A percentile compares a stretch with the other conserved stretches of the same genome.
phyloP scores from a whole-genome alignment of 2,797 vertebrate species.

The Melanotaenia boesemani region DNA sequence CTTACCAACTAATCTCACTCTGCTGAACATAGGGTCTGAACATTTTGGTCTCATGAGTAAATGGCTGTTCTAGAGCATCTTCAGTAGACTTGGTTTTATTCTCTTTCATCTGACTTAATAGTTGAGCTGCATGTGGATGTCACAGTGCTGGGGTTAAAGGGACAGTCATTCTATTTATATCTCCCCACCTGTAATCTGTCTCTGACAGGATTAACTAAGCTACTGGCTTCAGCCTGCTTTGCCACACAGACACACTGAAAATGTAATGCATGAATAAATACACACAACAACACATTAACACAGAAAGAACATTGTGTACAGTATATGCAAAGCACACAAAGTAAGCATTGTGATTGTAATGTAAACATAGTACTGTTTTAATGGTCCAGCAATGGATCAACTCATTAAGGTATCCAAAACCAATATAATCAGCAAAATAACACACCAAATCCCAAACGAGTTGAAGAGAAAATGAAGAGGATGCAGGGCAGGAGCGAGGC shows the following conservation, averaged over 20 bases:
- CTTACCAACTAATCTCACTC: not conserved
- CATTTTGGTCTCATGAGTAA: not conserved
- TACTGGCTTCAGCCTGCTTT: conserved; percentile 52
- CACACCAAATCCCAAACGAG: no score
- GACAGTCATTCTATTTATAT: conserved; percentile 78
- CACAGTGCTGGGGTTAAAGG: conserved; percentile 73
- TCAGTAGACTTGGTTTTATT: conserved; percentile 22
- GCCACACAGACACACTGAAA: conserved; percentile 44
- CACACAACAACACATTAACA: conserved; percentile 22
- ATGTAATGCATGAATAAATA: conserved; percentile 38
- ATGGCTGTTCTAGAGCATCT: not conserved
- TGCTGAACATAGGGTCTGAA: not conserved
- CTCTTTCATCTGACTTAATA: conserved; percentile 50
- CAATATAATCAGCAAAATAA: no score
- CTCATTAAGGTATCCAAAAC: no score
- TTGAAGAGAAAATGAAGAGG: no score
- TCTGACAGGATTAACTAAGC: conserved; percentile 74
- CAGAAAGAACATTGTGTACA: conserved; percentile 26
- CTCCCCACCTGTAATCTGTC: conserved; percentile 80
- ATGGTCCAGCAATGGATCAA: no score
- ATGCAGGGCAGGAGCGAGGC: no score
- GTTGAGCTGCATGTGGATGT: conserved; percentile 67
- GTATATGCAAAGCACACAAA: conserved; percentile 1
- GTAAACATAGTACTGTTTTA: not conserved
- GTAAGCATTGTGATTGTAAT: not conserved